These are phyloP conservation scores for Drosophila littoralis DNA, from an alignment of 1,140 invertebrate genomes.

Conservation along the genomic window DNA sequence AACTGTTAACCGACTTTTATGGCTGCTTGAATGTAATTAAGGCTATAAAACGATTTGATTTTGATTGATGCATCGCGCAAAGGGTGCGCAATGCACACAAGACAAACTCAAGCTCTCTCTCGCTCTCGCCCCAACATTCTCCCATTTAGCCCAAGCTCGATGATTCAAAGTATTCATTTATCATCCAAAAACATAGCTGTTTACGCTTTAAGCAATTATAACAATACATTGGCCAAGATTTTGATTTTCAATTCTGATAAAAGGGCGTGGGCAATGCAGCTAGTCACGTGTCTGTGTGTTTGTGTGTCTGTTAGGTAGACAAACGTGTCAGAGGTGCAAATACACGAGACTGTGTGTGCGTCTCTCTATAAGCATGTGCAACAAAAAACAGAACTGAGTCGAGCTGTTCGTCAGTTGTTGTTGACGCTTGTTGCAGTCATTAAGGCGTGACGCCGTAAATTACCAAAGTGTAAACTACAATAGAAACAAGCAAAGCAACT, in stretches of 20 bases:
- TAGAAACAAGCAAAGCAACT: slow-evolving; percentile 49
- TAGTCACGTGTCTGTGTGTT: slow-evolving; percentile 13
- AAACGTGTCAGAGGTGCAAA: slow-evolving; percentile 28
- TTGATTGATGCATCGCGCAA: slow-evolving; percentile 67
- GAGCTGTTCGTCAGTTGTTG: slow-evolving; percentile 39
- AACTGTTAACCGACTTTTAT: slow-evolving; percentile 68
- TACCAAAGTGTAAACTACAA: slow-evolving; percentile 71
- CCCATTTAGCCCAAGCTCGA: too few relatives aligned
- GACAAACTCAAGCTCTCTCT: background rate
- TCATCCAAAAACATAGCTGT: background rate
- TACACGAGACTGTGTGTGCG: slow-evolving; percentile 9
- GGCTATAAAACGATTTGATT: slow-evolving; percentile 77
- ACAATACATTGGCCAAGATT: slow-evolving; percentile 9
- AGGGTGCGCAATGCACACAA: slow-evolving; percentile 27
- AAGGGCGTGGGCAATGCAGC: slow-evolving; percentile 63
- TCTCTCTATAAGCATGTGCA: slow-evolving; percentile 62
- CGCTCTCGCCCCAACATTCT: too few relatives aligned
- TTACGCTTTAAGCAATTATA: background rate
- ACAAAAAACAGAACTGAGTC: slow-evolving; percentile 29
- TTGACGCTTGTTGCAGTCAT: slow-evolving; percentile 64
- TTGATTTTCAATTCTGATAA: slow-evolving; percentile 34
- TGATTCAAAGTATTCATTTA: background rate
- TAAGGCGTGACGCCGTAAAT: slow-evolving; percentile 79
- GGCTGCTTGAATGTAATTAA: slow-evolving; percentile 76
- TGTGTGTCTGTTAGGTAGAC: slow-evolving; percentile 16